These are phyloP conservation scores for Geothlypis trichas DNA, from an alignment of 2,113 vertebrate species.

Conservation along the genomic window DNA sequence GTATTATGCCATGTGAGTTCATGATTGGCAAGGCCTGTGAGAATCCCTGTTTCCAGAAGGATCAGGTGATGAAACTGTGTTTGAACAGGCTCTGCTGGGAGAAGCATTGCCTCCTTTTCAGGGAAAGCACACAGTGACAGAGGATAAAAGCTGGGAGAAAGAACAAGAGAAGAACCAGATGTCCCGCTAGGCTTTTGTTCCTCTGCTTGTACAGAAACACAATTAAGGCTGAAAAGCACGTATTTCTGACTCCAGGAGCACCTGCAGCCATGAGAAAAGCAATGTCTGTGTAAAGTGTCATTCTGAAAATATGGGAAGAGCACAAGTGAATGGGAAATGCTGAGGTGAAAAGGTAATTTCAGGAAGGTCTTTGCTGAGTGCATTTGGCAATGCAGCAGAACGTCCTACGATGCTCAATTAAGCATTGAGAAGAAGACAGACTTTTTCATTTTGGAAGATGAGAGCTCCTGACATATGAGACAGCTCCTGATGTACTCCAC, in stretches of 20 bases:
- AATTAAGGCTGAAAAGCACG: not conserved
- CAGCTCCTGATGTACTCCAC: not conserved
- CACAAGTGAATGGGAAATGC: not conserved
- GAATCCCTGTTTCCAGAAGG: not conserved
- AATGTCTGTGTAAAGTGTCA: not conserved
- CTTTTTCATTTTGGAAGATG: not conserved
- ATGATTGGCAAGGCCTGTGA: not conserved
- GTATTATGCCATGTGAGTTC: fast-evolving
- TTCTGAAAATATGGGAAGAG: not conserved
- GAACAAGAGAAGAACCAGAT: not conserved
- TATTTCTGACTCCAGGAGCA: not conserved
- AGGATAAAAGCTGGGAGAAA: not conserved
- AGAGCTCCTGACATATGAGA: not conserved
- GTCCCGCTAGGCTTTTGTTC: not conserved
- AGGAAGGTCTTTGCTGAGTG: not conserved
- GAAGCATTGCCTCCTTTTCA: not conserved
- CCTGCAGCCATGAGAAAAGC: not conserved
- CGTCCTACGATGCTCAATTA: not conserved
- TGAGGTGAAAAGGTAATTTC: not conserved
- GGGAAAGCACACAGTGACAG: not conserved
- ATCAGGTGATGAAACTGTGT: not conserved
- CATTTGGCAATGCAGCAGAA: not conserved
- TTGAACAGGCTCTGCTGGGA: not conserved
- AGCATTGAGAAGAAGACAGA: not conserved
- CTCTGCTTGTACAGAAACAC: not conserved